phyloP scores from a whole-genome alignment of 2,113 vertebrate species.

The Shinisaurus crocodilurus region DNA sequence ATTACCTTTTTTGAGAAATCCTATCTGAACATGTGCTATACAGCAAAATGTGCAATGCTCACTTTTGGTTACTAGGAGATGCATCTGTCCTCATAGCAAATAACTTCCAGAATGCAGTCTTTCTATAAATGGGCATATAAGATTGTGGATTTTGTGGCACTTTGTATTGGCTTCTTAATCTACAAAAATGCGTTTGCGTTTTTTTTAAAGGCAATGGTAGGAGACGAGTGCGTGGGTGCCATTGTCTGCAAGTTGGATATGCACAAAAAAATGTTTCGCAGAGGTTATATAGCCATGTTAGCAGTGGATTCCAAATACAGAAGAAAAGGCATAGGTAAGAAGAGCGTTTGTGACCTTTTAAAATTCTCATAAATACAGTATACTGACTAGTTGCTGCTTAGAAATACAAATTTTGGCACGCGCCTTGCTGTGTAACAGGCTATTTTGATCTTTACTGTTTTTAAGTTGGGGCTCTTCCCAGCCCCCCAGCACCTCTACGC shows the following conservation, averaged over 20 bases:
- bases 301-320: constrained; percentile 99
- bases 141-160: constrained; percentile 32
- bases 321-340: constrained; percentile 99
- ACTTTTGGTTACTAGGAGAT: not conserved
- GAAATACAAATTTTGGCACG: constrained; percentile 20
- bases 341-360: constrained; percentile 48
- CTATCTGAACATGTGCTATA: not conserved
- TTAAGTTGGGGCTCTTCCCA: too few species aligned
- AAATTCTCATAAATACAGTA: not conserved
- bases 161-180: constrained; percentile 65
- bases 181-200: constrained; percentile 60
- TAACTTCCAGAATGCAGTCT: not conserved
- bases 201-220: constrained; percentile 95
- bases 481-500: not conserved
- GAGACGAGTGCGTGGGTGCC: constrained; percentile 98
- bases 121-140: not conserved
- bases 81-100: accelerated
- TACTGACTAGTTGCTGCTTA: constrained; percentile 49
- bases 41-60: constrained; percentile 26
- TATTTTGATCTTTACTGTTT: not conserved
- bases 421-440: not conserved
- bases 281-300: constrained; percentile 99
- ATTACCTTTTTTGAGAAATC: constrained; percentile 31
- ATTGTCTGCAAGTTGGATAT: constrained; percentile 99
- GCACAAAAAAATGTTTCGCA: constrained; percentile 99